These are phyloP conservation scores for Drosophila hydei DNA, from an alignment of 1,140 invertebrate species.

Conservation along the genomic window DNA sequence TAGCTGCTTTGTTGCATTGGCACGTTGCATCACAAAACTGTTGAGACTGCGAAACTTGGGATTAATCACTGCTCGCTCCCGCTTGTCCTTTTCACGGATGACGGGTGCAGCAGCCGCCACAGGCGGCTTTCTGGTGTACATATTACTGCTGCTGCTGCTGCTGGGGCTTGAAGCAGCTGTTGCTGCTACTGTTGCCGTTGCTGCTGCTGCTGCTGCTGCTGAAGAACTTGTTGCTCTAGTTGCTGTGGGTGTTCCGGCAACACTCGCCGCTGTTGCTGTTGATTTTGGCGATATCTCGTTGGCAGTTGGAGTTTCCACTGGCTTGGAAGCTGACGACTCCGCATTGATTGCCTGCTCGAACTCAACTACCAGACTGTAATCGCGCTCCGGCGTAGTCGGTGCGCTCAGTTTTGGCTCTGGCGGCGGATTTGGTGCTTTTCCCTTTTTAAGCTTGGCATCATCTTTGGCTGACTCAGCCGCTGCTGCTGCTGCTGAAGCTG, in stretches of 20 bases:
- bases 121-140: constrained; percentile 86
- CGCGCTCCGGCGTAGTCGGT: constrained; percentile 78
- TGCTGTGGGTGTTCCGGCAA: constrained; percentile 11
- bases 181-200: constrained; percentile 70
- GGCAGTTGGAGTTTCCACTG: neutral
- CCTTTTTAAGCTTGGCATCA: constrained; percentile 84
- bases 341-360: constrained; percentile 64
- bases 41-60: constrained; percentile 86
- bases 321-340: constrained; percentile 42
- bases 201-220: constrained; percentile 32
- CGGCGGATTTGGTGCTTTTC: constrained; percentile 86
- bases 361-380: constrained; percentile 76
- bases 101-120: constrained; percentile 87
- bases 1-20: constrained; percentile 75
- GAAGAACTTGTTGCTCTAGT: constrained; percentile 12
- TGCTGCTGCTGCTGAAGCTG: constrained; percentile 17
- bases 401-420: constrained; percentile 72
- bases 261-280: constrained; percentile 75
- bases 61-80: constrained; percentile 88
- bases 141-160: constrained; percentile 32
- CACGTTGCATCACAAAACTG: constrained; percentile 77
- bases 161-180: too few relatives aligned
- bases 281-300: constrained; percentile 6
- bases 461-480: constrained; percentile 57
- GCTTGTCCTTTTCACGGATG: constrained; percentile 90